Evolutionary conservation across 2,888 invertebrate genomes (phyloP).

Genomic region (Perdita meconis): DNA sequence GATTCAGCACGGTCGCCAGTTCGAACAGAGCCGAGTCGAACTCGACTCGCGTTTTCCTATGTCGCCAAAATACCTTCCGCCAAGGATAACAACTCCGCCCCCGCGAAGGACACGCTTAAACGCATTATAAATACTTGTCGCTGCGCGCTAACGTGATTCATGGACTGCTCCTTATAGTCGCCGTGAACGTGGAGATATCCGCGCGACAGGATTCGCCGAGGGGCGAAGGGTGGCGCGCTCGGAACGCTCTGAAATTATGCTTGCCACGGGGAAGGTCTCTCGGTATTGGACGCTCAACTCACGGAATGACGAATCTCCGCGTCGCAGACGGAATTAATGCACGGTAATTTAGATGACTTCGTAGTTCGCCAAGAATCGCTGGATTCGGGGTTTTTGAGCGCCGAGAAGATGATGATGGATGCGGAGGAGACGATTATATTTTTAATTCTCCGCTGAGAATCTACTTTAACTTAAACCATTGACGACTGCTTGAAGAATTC

Average conservation of each 20-base stretch:
- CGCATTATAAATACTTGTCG: conserved; percentile 36
- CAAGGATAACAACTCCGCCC: conserved; percentile 5
- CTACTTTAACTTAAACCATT: no score
- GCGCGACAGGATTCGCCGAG: neutral
- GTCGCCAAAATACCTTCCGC: conserved; percentile 5
- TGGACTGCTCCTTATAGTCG: neutral
- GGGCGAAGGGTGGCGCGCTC: neutral
- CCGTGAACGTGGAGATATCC: neutral
- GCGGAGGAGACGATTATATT: no score
- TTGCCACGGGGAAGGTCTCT: neutral
- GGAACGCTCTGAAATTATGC: conserved; percentile 2
- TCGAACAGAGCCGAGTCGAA: conserved; percentile 12
- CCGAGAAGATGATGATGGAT: no score
- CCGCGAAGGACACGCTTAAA: conserved; percentile 11
- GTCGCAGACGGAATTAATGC: neutral
- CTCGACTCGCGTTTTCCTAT: conserved; percentile 11
- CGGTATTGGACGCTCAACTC: neutral
- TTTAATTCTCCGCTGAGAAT: no score
- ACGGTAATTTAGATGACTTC: neutral
- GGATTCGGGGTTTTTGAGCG: neutral
- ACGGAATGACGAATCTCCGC: conserved; percentile 1
- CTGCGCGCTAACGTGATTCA: conserved; percentile 1
- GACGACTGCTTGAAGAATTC: no score
- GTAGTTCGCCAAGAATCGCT: neutral
- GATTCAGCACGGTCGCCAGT: conserved; percentile 36